Conservation (phyloP, 2,888 invertebrate species). For the Eristalis intricaria region DNA sequence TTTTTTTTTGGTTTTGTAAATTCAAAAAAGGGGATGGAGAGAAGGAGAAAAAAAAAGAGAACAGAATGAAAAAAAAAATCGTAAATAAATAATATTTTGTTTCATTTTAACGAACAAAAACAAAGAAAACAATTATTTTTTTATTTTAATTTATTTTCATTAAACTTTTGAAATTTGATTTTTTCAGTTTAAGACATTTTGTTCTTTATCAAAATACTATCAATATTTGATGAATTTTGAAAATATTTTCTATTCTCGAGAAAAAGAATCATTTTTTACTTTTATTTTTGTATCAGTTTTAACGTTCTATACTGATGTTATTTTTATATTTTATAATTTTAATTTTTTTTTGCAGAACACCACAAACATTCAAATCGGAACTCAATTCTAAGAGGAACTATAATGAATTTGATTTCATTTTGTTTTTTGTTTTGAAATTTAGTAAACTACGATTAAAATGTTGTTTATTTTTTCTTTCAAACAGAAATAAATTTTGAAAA, state of each 20-base stretch:
- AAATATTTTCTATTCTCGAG: neutral
- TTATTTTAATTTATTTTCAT: neutral
- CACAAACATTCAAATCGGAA: slow-evolving; percentile 66
- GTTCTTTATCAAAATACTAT: slow-evolving; percentile 8
- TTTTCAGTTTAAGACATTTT: neutral
- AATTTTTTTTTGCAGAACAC: slow-evolving; percentile 64
- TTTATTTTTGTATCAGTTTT: slow-evolving; percentile 26
- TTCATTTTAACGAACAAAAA: slow-evolving; percentile 19
- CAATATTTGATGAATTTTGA: slow-evolving; percentile 17
- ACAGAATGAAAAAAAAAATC: slow-evolving; percentile 36
- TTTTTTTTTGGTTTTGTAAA: neutral
- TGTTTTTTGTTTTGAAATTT: slow-evolving; percentile 10
- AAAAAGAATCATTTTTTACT: neutral
- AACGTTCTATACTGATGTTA: slow-evolving; percentile 69
- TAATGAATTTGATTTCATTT: slow-evolving; percentile 15
- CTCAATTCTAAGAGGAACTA: slow-evolving; percentile 50
- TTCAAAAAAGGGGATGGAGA: slow-evolving; percentile 59
- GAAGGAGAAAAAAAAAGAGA: slow-evolving; percentile 59
- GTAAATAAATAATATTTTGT: slow-evolving; percentile 24
- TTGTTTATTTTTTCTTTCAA: slow-evolving; percentile 15
- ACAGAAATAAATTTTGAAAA: slow-evolving; percentile 17
- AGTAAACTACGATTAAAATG: slow-evolving; percentile 13
- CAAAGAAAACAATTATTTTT: slow-evolving; percentile 33
- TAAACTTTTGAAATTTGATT: too few relatives aligned
- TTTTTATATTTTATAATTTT: slow-evolving; percentile 9